Conservation (phyloP, 2,888 invertebrate species). For the Thelaira solivaga region DNA sequence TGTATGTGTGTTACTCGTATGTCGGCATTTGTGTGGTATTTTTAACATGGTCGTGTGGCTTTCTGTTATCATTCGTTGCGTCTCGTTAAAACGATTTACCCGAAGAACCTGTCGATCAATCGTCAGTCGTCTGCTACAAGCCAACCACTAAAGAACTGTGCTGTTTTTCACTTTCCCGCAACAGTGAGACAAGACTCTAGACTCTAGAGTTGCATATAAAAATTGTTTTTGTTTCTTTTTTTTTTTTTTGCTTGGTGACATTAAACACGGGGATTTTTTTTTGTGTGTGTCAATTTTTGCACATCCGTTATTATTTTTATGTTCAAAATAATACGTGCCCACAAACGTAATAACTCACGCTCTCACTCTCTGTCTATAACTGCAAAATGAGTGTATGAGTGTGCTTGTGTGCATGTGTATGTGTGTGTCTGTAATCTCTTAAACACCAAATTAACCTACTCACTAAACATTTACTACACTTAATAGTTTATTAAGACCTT, state of each 20-base stretch:
- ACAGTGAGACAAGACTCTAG: background rate
- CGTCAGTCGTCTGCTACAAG: conserved; percentile 73
- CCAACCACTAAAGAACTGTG: conserved; percentile 70
- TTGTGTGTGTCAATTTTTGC: conserved; percentile 12
- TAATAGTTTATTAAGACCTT: conserved; percentile 65
- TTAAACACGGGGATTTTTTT: conserved; percentile 15
- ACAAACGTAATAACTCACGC: conserved; percentile 12
- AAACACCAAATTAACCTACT: conserved; percentile 48
- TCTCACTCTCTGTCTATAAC: conserved; percentile 5
- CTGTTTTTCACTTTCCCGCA: background rate
- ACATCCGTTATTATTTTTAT: conserved; percentile 36
- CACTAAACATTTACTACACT: conserved; percentile 23
- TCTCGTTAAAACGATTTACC: conserved; percentile 72
- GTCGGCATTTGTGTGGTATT: conserved; percentile 59
- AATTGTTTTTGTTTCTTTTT: conserved; percentile 9
- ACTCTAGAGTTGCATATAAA: background rate
- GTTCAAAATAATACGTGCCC: no score
- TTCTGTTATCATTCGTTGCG: conserved; percentile 51
- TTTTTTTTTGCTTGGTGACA: no score
- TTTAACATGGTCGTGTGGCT: conserved; percentile 65
- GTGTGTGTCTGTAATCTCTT: conserved; percentile 1
- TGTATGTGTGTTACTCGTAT: conserved; percentile 18
- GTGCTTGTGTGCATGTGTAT: background rate
- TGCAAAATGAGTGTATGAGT: no score
- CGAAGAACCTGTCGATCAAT: conserved; percentile 75